A percentile compares a stretch with the other conserved stretches of the same genome.
Evolutionary conservation across 1,140 invertebrate species (phyloP).

Genomic region (Zaprionus vittiger): DNA sequence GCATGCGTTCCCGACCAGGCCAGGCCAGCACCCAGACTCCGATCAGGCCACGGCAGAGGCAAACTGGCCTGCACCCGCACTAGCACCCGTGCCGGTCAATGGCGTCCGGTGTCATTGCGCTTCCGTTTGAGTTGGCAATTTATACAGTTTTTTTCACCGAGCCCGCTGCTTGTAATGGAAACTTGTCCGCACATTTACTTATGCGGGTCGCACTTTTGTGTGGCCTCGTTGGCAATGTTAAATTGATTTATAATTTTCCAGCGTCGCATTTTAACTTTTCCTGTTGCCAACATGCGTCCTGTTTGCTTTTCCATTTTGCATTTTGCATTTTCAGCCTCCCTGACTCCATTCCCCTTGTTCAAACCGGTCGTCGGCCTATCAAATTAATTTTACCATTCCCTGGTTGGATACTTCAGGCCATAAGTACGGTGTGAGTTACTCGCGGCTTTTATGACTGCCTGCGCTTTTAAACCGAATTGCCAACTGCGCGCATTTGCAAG

Average conservation of each 20-base stretch:
- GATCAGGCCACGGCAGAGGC: conserved; percentile 1
- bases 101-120: conserved; percentile 79
- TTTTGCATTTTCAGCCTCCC: conserved; percentile 44
- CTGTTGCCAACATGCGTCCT: conserved; percentile 51
- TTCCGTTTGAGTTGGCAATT: conserved; percentile 81
- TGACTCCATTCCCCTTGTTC: neutral
- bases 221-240: conserved; percentile 61
- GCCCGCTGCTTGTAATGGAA: conserved; percentile 56
- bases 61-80: conserved; percentile 1
- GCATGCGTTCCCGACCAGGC: conserved; percentile 54
- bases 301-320: conserved; percentile 54
- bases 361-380: neutral
- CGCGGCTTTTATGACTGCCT: conserved; percentile 40
- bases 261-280: conserved; percentile 67
- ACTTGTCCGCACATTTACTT: conserved; percentile 73
- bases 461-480: conserved; percentile 62
- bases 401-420: conserved; percentile 4
- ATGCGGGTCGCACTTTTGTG: conserved; percentile 62
- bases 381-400: conserved; percentile 25
- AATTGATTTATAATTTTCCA: conserved; percentile 81
- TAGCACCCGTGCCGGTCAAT: conserved; percentile 59
- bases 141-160: conserved; percentile 70
- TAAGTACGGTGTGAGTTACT: conserved; percentile 39
- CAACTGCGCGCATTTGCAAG: conserved; percentile 47
- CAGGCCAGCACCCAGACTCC: conserved; percentile 9